Base-by-base conservation (phyloP, 2,797 vertebrate species). In the Thripadectes ignobilis region DNA sequence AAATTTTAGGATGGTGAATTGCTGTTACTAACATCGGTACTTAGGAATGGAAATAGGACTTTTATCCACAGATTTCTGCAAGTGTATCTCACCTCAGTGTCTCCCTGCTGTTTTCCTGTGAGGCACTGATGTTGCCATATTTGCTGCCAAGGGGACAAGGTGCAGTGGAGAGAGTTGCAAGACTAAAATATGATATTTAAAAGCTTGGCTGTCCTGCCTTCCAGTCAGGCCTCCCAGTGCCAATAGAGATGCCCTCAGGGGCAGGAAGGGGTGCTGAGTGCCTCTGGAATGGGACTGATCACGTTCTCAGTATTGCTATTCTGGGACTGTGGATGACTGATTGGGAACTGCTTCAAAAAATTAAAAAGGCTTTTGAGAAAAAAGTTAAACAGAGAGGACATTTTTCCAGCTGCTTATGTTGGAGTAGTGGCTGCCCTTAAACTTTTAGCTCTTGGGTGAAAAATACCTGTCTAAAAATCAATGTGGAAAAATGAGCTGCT, bases 1-100 rank as follows among this genome's bases (percentile, higher is more conserved):
- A 88, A 89, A 93, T 88, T 58, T 91, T 75, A 78, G 61, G 59
- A n/a, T 27, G 12, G 0, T 59, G 83, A 88, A 49, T 91, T 87
- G 69, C 62, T 72, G 27, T 74, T 85, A 83, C 51, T 80, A 51
- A 66, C 7, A 41, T 36, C 65, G 30, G 11, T 36, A 61, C 22
- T 88, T 46, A 46, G 24, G 36, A 85, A 85, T 74, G 51, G 48
- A 83, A 85, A 75, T 41, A 36, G 52, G 10, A 38, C 59, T 57
- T 89, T 55, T 82, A 57, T 46, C 52, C 63, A 49, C 34, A 17
- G 41, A 43, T 68, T 91, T 89, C 48, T 88, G 11, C 57, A 57
- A 63, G 26, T 12, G 17, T 45, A 7, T 49, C 89, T 34, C 18
- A 39, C 38, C 63, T 46, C 66, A 85, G 1, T 9, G 26, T n/a